phyloP scores from a whole-genome alignment of 2,113 vertebrate species.

The Coracopsis vasa region DNA sequence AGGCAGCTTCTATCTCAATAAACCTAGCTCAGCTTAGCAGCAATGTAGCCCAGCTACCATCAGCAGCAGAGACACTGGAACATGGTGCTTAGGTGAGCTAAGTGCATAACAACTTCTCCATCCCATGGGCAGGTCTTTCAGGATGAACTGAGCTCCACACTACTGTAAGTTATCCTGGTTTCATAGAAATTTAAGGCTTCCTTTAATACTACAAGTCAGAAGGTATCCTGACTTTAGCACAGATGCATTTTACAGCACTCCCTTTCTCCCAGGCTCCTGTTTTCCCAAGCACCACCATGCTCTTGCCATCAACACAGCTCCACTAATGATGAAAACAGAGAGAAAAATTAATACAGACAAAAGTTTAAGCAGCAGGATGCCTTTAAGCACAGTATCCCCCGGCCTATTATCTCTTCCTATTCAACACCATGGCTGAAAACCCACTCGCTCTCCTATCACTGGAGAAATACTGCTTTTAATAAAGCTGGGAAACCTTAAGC shows the following conservation, averaged over 20 bases:
- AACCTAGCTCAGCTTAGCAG: background rate
- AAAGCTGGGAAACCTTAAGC: background rate
- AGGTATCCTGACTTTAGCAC: background rate
- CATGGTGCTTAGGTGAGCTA: background rate
- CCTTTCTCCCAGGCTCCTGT: background rate
- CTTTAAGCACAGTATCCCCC: background rate
- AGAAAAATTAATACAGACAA: background rate
- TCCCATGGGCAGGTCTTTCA: background rate
- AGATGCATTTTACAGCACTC: fast-evolving
- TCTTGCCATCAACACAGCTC: background rate
- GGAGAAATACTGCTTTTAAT: background rate
- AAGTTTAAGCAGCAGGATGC: background rate
- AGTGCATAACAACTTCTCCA: background rate
- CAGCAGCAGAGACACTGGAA: background rate
- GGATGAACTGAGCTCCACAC: background rate
- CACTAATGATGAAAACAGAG: background rate
- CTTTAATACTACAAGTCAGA: background rate
- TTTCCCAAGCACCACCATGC: background rate
- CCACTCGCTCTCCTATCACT: background rate
- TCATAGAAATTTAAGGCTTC: background rate
- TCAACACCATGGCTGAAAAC: background rate
- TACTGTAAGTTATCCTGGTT: background rate
- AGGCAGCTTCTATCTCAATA: background rate
- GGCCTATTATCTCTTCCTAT: background rate
- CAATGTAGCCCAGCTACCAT: background rate